Evolutionary conservation across 2,888 invertebrate species (phyloP).

Genomic region (Lordiphosa fenestrarum): DNA sequence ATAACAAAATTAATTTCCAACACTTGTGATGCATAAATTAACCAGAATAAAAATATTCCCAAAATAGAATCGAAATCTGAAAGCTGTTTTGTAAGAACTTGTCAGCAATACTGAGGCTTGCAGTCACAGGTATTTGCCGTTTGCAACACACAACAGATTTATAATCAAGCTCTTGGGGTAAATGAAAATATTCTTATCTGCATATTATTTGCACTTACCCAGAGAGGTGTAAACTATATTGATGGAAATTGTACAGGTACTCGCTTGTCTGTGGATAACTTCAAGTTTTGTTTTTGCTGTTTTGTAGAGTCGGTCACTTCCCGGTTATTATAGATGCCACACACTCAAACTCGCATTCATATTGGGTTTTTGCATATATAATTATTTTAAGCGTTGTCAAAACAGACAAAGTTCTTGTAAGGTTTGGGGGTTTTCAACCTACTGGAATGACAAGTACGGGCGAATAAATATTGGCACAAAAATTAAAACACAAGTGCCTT

Average conservation of each 20-base stretch:
- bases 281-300: constrained; percentile 14
- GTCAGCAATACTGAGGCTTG: no score
- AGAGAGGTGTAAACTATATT: neutral
- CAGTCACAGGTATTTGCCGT: no score
- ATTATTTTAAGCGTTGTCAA: constrained; percentile 1
- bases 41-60: neutral
- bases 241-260: constrained; percentile 7
- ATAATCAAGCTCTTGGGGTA: no score
- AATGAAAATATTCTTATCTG: neutral
- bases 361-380: constrained; percentile 10
- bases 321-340: constrained; percentile 10
- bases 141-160: no score
- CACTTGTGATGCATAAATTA: constrained; percentile 4
- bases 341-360: constrained; percentile 5
- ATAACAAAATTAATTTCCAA: neutral
- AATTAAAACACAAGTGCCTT: constrained; percentile 19
- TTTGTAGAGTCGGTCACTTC: constrained; percentile 14
- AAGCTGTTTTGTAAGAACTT: no score
- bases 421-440: constrained; percentile 1
- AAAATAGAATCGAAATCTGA: no score
- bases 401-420: constrained; percentile 8
- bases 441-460: constrained; percentile 10
- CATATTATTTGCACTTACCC: constrained; percentile 19
- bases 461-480: constrained; percentile 3
- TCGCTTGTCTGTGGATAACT: neutral